phyloP scores from a whole-genome alignment of 2,113 vertebrate genomes.

The Aix galericulata region DNA sequence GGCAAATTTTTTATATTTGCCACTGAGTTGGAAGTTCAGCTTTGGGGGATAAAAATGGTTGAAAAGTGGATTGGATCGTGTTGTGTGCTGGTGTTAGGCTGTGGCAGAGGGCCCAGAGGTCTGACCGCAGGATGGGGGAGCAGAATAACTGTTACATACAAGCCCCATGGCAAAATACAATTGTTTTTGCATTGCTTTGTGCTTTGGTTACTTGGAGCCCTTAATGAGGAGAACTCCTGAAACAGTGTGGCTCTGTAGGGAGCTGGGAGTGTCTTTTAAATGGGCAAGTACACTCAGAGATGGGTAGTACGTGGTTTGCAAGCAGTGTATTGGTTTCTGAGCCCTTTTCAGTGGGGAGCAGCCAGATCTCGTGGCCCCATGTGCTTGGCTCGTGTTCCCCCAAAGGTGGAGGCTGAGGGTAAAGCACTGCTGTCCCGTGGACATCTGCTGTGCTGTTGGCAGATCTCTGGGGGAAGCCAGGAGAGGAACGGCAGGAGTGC shows the following conservation, averaged over 20 bases:
- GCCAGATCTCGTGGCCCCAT: neutral
- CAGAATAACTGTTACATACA: neutral
- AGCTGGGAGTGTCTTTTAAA: neutral
- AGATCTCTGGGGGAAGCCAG: neutral
- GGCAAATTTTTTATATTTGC: neutral
- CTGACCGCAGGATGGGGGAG: neutral
- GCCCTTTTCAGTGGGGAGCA: neutral
- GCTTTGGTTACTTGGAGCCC: neutral
- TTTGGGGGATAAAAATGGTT: neutral
- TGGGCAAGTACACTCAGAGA: neutral
- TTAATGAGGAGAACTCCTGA: neutral
- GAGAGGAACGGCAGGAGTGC: neutral
- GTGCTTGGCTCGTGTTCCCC: neutral
- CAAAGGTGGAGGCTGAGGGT: neutral
- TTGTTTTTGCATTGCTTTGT: neutral
- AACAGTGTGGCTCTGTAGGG: neutral
- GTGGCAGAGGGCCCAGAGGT: neutral
- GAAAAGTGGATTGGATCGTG: accelerated
- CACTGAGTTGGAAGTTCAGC: neutral
- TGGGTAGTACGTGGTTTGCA: neutral
- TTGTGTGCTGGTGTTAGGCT: neutral
- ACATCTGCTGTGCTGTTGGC: neutral
- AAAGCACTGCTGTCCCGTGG: neutral
- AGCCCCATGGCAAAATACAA: neutral
- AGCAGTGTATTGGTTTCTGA: neutral